phyloP scores from a whole-genome alignment of 2,888 invertebrate genomes.

The Mimachlamys varia region DNA sequence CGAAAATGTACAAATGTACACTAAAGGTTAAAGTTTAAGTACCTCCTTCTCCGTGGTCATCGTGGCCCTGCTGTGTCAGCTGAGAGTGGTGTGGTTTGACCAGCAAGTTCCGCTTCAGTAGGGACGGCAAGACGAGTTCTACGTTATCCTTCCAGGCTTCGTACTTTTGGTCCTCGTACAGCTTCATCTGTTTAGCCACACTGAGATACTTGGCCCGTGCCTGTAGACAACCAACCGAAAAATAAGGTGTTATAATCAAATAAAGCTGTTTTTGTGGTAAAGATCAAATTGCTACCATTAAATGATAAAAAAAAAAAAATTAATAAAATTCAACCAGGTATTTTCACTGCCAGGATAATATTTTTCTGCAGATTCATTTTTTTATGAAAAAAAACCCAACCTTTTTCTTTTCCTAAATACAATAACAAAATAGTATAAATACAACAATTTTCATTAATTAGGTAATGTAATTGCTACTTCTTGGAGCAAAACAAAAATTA shows the following conservation, averaged over 20 bases:
- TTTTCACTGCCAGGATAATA: too few species aligned
- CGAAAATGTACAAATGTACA: background rate
- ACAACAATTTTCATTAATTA: too few species aligned
- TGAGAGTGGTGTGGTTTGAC: slow-evolving; percentile 69
- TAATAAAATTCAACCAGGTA: too few species aligned
- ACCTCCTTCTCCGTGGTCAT: slow-evolving; percentile 55
- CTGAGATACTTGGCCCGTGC: slow-evolving; percentile 91
- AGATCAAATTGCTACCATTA: too few species aligned
- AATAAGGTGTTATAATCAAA: background rate
- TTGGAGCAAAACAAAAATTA: too few species aligned
- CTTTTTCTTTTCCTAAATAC: too few species aligned
- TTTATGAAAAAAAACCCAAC: too few species aligned
- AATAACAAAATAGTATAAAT: too few species aligned
- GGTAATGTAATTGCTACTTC: too few species aligned
- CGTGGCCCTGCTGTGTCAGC: slow-evolving; percentile 57
- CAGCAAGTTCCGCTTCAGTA: slow-evolving; percentile 78
- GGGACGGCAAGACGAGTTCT: slow-evolving; percentile 85
- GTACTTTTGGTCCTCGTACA: slow-evolving; percentile 89
- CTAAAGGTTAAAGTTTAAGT: background rate
- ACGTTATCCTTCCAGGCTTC: slow-evolving; percentile 88
- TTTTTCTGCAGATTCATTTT: too few species aligned
- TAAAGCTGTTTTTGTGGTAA: too few species aligned
- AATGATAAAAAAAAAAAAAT: too few species aligned
- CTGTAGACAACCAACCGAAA: slow-evolving; percentile 65
- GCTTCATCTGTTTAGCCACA: slow-evolving; percentile 89